phyloP scores from a whole-genome alignment of 2,113 vertebrate species.

The Athene noctua region DNA sequence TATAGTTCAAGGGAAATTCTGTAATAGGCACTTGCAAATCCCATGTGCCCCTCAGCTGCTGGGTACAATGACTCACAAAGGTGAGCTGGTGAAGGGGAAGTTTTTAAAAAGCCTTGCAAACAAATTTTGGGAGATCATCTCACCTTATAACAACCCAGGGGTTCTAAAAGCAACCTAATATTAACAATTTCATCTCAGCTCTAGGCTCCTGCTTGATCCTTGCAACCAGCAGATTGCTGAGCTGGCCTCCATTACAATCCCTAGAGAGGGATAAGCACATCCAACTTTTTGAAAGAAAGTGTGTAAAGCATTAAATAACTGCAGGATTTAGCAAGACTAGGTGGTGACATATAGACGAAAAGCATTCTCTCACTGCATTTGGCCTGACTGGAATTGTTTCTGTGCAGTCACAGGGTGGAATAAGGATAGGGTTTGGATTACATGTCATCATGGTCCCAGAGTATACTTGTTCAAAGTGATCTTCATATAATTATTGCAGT shows the following conservation, averaged over 20 bases:
- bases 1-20: not conserved
- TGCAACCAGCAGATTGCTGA: not conserved
- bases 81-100: not conserved
- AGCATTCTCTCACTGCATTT: not conserved
- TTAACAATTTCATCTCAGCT: not conserved
- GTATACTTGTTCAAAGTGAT: not conserved
- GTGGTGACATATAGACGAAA: not conserved
- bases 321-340: not conserved
- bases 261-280: not conserved
- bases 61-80: not conserved
- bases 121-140: not conserved
- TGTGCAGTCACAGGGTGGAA: not conserved
- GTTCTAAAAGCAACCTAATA: not conserved
- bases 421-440: not conserved
- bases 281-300: not conserved
- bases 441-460: not conserved
- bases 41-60: rapidly evolving
- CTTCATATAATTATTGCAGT: not conserved
- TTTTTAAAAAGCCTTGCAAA: not conserved
- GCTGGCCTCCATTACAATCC: not conserved
- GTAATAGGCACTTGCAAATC: not conserved
- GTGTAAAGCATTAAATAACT: not conserved
- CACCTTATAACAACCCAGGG: not conserved
- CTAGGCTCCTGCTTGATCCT: not conserved
- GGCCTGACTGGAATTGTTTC: not conserved